Evolutionary conservation across 2,113 vertebrate species (phyloP), one percentile per base, ranked within the genome.

Genomic region (Thryonomys swinderianus): DNA sequence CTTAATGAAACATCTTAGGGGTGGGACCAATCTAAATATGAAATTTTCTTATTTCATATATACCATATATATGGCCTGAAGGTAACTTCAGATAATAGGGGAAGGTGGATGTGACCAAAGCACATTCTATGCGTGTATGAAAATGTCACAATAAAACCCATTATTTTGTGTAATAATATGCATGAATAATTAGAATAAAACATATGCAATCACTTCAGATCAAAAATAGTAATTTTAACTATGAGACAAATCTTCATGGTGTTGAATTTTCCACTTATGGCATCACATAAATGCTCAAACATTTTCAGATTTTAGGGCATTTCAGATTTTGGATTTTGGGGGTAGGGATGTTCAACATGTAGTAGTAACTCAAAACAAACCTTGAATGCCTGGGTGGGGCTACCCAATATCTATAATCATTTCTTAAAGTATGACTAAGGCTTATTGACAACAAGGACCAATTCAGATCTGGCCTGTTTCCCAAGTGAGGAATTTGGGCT

Each of bases 321-420:
- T 48, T 51, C 37, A 45, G 61, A 51, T 23, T 23, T 66, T 34
- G 42, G 25, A 42, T 85, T 34, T 66, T 66, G 32, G 30, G 1
- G 34, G 23, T 51, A 66, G 7, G 10, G 18, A 66, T 66, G 20
- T 6, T 85, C 45, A 48, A 51, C 3, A 3, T 71, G 17, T 7
- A 83, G 12, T 7, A 76, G 16, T 82, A 59, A 82, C 84, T 80
- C 81, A 82, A 82, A 82, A 42, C 57, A 92, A 92, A 82, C 27
- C n/a, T 32, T 71, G 88, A 76, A 59, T 67, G 48, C 34, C 51
- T 83, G 48, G 14, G 23, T 62, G 66, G n/a, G 48, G 59, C 40
- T 64, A 57, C 25, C 13, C 79, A 40, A 66, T 16, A 25, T 83
- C 34, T 34, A 79, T 12, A 92, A 25, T 88, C 10, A 79, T 48